Base-by-base conservation (phyloP, 2,113 vertebrate species). In the Pygathrix nemaeus region DNA sequence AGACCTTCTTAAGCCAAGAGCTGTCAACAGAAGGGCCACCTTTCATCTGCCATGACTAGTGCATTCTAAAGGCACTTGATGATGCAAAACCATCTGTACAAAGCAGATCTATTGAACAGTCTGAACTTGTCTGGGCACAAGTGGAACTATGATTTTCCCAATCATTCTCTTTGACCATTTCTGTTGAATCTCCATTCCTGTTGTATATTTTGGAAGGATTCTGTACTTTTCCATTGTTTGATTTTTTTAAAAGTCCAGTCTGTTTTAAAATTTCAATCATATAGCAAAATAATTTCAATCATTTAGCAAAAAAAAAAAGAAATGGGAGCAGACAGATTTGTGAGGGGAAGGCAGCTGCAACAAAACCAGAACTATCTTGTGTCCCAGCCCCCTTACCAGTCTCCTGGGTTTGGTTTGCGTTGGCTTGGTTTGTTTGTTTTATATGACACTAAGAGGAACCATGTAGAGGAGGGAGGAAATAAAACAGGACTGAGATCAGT, bases 211-310 rank as follows among this genome's bases (percentile, higher is more conserved):
- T 57, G 52, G n/a, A 21, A 9, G 82, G 73, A 90, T 72, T 91
- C 55, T 61, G 50, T 38, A 64, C 35, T 78, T 88, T 94, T 38
- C 75, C 13, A 64, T 35, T 59, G 23, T 70, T 81, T 50, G 27
- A 32, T 23, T 48, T 40, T 45, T 82, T 90, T 12, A 75, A 66
- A 85, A 61, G 8, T 48, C 27, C 55, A 66, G 16, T 27, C 27
- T 64, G 32, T 27, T 96, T 88, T 84, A 92, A 82, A 96, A 45
- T 32, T 59, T 59, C 32, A 85, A 76, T 73, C 76, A 79, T 66
- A 59, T 40, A 66, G 18, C 52, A 55, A 55, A 55, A 55, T 20
- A 55, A 20, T 55, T 55, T 55, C 52, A 55, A 55, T 55, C 21
- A 68, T 75, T 72, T 76, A 68, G 27, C 3, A 76, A 55, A 75